These are phyloP conservation scores for Sarcophilus harrisii DNA, from an alignment of 2,797 vertebrate genomes.

Conservation along the genomic window DNA sequence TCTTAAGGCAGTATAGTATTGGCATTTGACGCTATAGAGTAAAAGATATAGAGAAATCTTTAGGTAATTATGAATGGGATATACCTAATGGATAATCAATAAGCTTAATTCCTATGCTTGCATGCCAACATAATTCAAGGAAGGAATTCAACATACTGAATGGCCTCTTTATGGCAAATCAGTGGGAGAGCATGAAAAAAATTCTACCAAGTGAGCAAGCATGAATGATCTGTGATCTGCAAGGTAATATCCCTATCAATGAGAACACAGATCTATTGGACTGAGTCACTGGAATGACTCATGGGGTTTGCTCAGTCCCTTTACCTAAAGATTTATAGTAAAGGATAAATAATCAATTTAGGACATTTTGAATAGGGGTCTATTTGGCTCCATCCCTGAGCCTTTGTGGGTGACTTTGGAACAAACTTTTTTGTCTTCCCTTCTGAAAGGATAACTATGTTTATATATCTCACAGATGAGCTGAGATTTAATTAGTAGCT, in stretches of 20 bases:
- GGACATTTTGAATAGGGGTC: not conserved
- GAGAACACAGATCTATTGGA: not conserved
- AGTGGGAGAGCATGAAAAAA: not conserved
- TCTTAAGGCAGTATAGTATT: not conserved
- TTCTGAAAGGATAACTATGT: not conserved
- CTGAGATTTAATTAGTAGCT: constrained; percentile 8
- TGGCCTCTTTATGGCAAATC: not conserved
- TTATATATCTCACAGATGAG: not conserved
- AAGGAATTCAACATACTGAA: not conserved
- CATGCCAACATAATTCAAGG: not conserved
- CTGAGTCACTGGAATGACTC: not conserved
- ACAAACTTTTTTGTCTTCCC: not conserved
- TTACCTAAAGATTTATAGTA: not conserved
- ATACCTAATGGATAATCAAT: not conserved
- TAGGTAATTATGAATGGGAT: not conserved
- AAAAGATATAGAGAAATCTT: not conserved
- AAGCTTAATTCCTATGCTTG: not conserved
- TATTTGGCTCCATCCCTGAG: not conserved
- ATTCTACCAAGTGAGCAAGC: not conserved
- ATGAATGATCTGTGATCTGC: not conserved
- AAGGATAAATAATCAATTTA: not conserved
- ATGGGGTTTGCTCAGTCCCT: not conserved
- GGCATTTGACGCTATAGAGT: not conserved
- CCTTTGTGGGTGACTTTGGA: not conserved
- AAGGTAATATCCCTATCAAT: not conserved